Percentiles rank a stretch among this genome's conserved stretches.
phyloP scores from a whole-genome alignment of 2,888 invertebrate genomes.

The Brachylomia viminalis region DNA sequence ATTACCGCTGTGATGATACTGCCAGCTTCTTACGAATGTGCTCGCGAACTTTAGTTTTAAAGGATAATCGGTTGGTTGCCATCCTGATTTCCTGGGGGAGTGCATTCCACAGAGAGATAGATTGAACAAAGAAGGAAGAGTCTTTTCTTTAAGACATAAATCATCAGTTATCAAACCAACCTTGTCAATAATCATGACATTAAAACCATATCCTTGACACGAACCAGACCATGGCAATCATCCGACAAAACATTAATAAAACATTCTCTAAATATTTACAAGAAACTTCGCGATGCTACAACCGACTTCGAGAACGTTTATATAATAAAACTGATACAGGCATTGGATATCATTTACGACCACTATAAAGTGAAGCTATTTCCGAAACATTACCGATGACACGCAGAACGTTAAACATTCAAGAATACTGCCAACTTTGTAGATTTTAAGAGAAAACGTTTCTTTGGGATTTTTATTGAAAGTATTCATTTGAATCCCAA shows the following conservation, averaged over 20 bases:
- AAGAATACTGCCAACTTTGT: conserved; percentile 46
- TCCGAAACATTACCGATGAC: conserved; percentile 30
- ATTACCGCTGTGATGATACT: no score
- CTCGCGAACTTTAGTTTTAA: no score
- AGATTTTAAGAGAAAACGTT: neutral
- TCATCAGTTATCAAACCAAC: neutral
- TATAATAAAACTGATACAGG: conserved; percentile 51
- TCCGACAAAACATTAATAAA: neutral
- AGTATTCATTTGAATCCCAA: neutral
- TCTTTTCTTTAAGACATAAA: no score
- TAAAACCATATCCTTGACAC: neutral
- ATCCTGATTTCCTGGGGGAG: no score
- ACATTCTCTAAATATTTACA: neutral
- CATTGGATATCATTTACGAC: conserved; percentile 49
- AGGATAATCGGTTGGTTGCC: no score
- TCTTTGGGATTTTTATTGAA: conserved; percentile 6
- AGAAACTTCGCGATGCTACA: conserved; percentile 3
- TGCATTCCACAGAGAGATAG: no score
- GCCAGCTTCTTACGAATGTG: no score
- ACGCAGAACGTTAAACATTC: conserved; percentile 2
- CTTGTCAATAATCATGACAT: neutral
- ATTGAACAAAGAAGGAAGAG: no score
- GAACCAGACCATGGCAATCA: conserved; percentile 7
- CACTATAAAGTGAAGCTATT: conserved; percentile 43
- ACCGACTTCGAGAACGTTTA: conserved; percentile 6